Conservation (phyloP, 2,797 vertebrate species). For the Tokudaia muenninki region DNA sequence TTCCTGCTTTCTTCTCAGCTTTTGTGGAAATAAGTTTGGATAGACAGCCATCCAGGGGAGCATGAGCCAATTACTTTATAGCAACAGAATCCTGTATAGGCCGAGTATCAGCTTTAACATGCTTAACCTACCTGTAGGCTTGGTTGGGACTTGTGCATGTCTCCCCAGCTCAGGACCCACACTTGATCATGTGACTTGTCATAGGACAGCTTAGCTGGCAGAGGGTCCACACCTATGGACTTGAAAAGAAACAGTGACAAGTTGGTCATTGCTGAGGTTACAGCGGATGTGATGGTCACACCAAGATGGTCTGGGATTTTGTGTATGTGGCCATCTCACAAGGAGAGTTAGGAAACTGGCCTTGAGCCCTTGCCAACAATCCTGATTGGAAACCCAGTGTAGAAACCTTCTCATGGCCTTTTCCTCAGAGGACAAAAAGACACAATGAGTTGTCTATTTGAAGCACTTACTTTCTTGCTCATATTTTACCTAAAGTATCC, state of each 20-base stretch:
- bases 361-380: neutral
- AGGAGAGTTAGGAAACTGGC: neutral
- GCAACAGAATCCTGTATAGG: neutral
- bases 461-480: neutral
- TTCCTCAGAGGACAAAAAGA: neutral
- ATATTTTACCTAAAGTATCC: neutral
- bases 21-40: neutral
- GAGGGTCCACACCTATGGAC: conserved; percentile 94
- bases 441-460: neutral
- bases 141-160: conserved; percentile 90
- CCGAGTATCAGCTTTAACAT: neutral
- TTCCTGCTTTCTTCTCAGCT: neutral
- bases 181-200: conserved; percentile 99
- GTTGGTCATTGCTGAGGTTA: conserved; percentile 52
- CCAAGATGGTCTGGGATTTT: neutral
- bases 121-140: conserved; percentile 93
- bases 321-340: neutral
- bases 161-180: conserved; percentile 97
- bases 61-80: neutral
- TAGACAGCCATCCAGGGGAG: neutral
- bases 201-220: conserved; percentile 95
- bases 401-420: neutral
- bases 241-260: conserved; percentile 83
- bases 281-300: neutral
- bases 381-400: neutral